phyloP scores from a whole-genome alignment of 2,113 vertebrate species.

The Sinocyclocheilus grahami region DNA sequence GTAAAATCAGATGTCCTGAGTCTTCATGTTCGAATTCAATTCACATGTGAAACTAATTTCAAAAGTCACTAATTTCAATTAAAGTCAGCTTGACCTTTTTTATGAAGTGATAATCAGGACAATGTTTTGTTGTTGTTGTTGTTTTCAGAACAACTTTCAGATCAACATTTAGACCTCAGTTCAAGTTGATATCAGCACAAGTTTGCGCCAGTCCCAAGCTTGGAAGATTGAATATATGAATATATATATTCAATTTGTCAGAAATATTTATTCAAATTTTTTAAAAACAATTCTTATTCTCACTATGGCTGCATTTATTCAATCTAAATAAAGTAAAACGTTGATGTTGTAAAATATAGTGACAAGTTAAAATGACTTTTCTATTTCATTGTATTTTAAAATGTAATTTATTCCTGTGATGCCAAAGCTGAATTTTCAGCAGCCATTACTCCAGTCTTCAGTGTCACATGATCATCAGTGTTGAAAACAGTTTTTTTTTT shows the following conservation, averaged over 20 bases:
- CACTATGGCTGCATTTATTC: neutral
- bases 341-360: too few relatives aligned
- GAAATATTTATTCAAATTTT: neutral
- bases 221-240: too few relatives aligned
- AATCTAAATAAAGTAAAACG: neutral
- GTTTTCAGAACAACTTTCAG: neutral
- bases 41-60: neutral
- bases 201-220: too few relatives aligned
- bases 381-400: neutral
- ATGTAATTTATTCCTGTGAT: neutral
- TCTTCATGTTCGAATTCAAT: neutral
- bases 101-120: neutral
- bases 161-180: neutral
- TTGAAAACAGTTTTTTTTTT: too few relatives aligned
- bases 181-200: neutral
- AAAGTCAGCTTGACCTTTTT: neutral
- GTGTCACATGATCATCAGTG: neutral
- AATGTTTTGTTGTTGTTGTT: neutral
- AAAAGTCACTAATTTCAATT: too few relatives aligned
- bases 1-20: constrained; percentile 49
- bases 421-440: neutral
- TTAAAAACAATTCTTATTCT: neutral
- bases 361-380: too few relatives aligned
- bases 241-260: too few relatives aligned
- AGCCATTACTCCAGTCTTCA: neutral